These are phyloP conservation scores for Calephelis nemesis DNA, from an alignment of 1,140 invertebrate genomes.

Conservation along the genomic window DNA sequence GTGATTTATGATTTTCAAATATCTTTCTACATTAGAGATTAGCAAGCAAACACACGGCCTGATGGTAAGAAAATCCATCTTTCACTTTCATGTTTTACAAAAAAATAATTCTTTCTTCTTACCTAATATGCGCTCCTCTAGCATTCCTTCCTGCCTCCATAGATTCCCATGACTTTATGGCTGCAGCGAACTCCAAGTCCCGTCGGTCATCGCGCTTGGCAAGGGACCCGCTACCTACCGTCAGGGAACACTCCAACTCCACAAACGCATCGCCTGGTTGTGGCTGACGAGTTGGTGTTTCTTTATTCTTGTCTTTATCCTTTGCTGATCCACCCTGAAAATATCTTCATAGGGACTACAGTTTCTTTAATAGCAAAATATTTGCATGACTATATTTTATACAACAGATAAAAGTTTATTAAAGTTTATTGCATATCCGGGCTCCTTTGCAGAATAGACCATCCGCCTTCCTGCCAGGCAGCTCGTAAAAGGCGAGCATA, in stretches of 20 bases:
- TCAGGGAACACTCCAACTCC: conserved; percentile 52
- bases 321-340: conserved; percentile 36
- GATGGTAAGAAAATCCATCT: too few species aligned
- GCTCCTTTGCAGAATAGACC: too few species aligned
- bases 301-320: conserved; percentile 34
- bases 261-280: conserved; percentile 55
- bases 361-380: too few species aligned
- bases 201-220: conserved; percentile 52
- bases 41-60: too few species aligned
- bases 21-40: too few species aligned
- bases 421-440: too few species aligned
- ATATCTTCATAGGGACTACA: neutral
- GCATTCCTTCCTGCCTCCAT: conserved; percentile 32
- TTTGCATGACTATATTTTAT: too few species aligned
- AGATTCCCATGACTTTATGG: conserved; percentile 44
- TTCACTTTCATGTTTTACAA: too few species aligned
- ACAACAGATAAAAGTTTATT: too few species aligned
- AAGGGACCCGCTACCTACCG: conserved; percentile 32
- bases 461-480: too few species aligned
- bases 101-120: neutral
- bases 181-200: conserved; percentile 47
- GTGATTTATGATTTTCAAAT: too few species aligned
- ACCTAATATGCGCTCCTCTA: conserved; percentile 55
- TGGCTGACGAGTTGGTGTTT: conserved; percentile 30
- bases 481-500: too few species aligned